Evolutionary conservation across 1,140 invertebrate species (phyloP), one percentile per base, ranked within the genome.

Genomic region (Heliconius hewitsoni): DNA sequence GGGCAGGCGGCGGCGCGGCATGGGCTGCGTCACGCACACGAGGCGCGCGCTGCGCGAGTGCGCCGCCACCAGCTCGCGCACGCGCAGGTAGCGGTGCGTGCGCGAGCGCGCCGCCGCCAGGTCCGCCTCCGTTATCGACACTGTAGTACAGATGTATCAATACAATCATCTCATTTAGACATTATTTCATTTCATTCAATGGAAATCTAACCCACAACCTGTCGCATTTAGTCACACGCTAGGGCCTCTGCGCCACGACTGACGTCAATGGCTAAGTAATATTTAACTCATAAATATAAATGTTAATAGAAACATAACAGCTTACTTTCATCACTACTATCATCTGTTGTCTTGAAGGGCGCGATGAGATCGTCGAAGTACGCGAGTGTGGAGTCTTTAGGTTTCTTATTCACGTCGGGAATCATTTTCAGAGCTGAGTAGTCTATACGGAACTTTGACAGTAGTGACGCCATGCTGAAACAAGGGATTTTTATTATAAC

Each of bases 371-470:
- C 95, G 75, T 98, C 96, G 90, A 99, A 99, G 89, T 98, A 98
- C 9, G 96, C 96, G 34, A 96, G 96, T 0, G 97, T 97, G 34
- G 95, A 94, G 13, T 96, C 95, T 73, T 96, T 95, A 8, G 97
- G 97, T 84, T 96, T 96, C 85, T 97, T 97, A 1, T 96, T 97
- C 46, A 98, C 96, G 86, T 98, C 98, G 0, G 98, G 96, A 82
- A 99, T 97, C 52, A 99, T 96, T 85, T 97, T 98, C 77, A 99
- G 95, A 81, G 98, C 98, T 0, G 98, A 98, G 93, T 98, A 99
- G 93, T 99, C 98, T 85, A 99, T 99, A 72, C 99, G 96, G 94
- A 99, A 99, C 95, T 99, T 99, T 0, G 98, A 97, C 46, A 99
- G 93, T 19, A 99, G 95, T 83, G 98, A 98, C 16, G 98, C 98